A percentile compares a stretch with the other conserved stretches of the same genome.
phyloP scores from a whole-genome alignment of 2,797 vertebrate genomes.

The Hipposideros larvatus region DNA sequence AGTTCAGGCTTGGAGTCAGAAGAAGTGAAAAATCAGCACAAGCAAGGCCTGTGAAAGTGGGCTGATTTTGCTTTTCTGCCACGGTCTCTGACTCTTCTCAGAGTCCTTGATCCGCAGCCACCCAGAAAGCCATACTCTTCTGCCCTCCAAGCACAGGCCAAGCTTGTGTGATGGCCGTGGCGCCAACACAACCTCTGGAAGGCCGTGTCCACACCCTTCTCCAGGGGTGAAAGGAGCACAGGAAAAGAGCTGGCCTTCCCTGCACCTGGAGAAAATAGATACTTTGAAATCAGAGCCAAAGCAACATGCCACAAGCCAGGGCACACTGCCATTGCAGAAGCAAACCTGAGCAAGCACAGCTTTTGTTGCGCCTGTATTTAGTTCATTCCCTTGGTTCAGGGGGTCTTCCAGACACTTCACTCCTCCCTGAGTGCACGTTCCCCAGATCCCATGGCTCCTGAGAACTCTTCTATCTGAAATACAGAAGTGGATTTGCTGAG shows the following conservation, averaged over 20 bases:
- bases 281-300: background rate
- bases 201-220: too few relatives aligned
- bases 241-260: background rate
- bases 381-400: background rate
- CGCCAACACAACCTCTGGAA: background rate
- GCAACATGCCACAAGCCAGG: background rate
- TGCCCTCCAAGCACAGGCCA: rapidly evolving
- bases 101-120: background rate
- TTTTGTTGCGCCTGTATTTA: background rate
- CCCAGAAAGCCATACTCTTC: background rate
- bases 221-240: background rate
- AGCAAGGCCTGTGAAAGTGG: background rate
- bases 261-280: background rate
- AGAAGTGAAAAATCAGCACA: background rate
- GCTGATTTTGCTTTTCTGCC: background rate
- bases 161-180: rapidly evolving
- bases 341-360: background rate
- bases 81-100: rapidly evolving
- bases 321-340: background rate
- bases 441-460: background rate
- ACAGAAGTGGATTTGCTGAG: background rate
- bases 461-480: background rate
- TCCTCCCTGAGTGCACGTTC: background rate
- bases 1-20: background rate
- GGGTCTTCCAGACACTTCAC: background rate